phyloP scores from a whole-genome alignment of 2,797 vertebrate species.

The Gastrophryne carolinensis region DNA sequence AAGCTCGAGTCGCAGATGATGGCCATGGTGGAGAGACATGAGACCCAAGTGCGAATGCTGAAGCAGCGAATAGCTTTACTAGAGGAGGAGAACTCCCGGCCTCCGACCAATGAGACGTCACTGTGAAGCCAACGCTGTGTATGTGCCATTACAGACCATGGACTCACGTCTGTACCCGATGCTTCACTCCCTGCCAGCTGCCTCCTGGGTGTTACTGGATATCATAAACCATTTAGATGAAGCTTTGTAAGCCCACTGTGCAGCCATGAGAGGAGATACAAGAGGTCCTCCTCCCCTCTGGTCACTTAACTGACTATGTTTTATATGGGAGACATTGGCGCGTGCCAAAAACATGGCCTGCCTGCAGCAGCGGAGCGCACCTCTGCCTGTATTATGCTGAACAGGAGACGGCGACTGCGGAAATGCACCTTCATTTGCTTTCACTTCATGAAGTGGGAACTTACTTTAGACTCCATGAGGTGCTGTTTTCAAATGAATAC shows the following conservation, averaged over 20 bases:
- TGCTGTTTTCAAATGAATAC: slow-evolving; percentile 14
- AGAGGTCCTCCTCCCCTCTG: not conserved
- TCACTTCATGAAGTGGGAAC: not conserved
- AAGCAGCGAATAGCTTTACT: slow-evolving; percentile 84
- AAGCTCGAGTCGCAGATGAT: slow-evolving; percentile 88
- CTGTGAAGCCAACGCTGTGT: slow-evolving; percentile 62
- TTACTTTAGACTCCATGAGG: slow-evolving; percentile 13
- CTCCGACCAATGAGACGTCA: slow-evolving; percentile 84
- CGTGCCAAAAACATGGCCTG: slow-evolving; percentile 16
- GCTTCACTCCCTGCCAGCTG: not conserved
- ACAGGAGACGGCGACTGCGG: not conserved
- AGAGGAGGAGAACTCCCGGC: slow-evolving; percentile 83
- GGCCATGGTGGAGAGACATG: slow-evolving; percentile 87
- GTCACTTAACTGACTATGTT: not conserved
- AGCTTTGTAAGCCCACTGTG: not conserved
- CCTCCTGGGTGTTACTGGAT: not conserved
- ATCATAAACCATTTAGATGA: not conserved
- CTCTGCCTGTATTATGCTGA: not conserved
- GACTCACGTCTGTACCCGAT: not conserved
- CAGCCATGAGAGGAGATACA: not conserved
- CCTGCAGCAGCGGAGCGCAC: not conserved
- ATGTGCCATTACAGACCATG: slow-evolving; percentile 9
- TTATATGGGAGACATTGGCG: slow-evolving; percentile 34
- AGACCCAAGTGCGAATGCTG: slow-evolving; percentile 85
- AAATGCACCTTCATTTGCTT: slow-evolving; percentile 37